phyloP scores from a whole-genome alignment of 2,113 vertebrate species.

The Pseudorhombus dupliciocellatus region DNA sequence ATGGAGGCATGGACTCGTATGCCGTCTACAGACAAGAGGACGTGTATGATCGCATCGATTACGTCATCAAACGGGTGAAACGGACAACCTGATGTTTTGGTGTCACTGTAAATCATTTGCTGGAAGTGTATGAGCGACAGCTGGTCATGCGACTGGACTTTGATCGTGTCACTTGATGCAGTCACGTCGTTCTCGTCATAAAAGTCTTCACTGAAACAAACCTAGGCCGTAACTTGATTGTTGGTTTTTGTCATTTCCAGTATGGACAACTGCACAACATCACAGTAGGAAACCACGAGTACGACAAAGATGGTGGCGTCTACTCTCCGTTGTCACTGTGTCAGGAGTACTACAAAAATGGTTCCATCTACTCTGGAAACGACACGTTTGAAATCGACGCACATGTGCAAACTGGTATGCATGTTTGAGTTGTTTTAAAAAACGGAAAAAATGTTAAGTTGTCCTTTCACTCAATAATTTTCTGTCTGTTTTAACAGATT shows the following conservation, averaged over 20 bases:
- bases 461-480: not conserved
- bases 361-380: conserved; percentile 87
- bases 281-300: conserved; percentile 91
- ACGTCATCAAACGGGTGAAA: conserved; percentile 86
- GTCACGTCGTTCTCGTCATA: not conserved
- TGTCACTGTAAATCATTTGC: conserved; percentile 41
- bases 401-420: conserved; percentile 86
- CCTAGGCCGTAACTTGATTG: not conserved
- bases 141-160: conserved; percentile 53
- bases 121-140: not conserved
- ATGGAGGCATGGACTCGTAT: conserved; percentile 82
- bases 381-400: conserved; percentile 94
- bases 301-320: conserved; percentile 79
- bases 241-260: conserved; percentile 68
- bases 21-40: conserved; percentile 88
- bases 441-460: not conserved
- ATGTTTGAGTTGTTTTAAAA: not conserved
- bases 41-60: conserved; percentile 87
- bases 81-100: not conserved
- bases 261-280: conserved; percentile 85
- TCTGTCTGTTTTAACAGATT: conserved; percentile 80
- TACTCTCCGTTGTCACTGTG: conserved; percentile 85
- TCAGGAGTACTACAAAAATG: conserved; percentile 89
- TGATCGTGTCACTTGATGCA: conserved; percentile 16
- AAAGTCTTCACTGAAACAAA: not conserved